Evolutionary conservation across 2,113 vertebrate genomes (phyloP), one percentile per base, ranked within the genome.

Genomic region (Synchiropus splendidus): DNA sequence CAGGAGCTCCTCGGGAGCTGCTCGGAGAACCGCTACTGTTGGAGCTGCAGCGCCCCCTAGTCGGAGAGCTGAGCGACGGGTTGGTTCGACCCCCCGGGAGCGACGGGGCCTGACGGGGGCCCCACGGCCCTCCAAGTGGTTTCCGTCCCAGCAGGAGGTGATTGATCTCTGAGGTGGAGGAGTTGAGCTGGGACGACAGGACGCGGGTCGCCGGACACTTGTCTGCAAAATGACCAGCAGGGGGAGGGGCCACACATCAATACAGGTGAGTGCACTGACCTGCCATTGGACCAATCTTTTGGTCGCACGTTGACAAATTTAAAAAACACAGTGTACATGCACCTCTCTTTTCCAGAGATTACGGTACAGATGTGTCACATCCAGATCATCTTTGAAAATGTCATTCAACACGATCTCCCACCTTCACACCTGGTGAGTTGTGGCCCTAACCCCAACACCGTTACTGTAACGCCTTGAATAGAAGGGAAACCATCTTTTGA

Each of bases 111-210:
- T 31, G 39, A 15, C 33, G 46, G 62, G 37, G 43, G 50, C 45
- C 36, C 2, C 31, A 73, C 58, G 86, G 83, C 6, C 66, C 74
- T 31, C 74, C 33, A 40, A 81, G 85, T 51, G 88, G 86, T 72
- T 85, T 94, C 61, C 89, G 89, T n/a, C 92, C 92, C 74, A 99
- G 76, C 11, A 99, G 89, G 50, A 99, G 92, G 75, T 99, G 95
- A 70, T 99, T 99, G 67, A 98, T 91, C 35, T 94, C 92, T 0
- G 92, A 80, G 42, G 89, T 86, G 46, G 88, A 89, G 10, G 88
- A 81, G 61, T 90, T 92, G 54, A 95, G 86, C 72, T 97, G 93
- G 63, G 94, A 94, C 1, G 92, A 84, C 39, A 96, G 82, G 50
- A 98, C 78, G 45, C 80, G 92, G 48, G 90, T 95, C 65, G 88